Conservation (phyloP, 2,888 invertebrate genomes). For the Smittia aterrima region DNA sequence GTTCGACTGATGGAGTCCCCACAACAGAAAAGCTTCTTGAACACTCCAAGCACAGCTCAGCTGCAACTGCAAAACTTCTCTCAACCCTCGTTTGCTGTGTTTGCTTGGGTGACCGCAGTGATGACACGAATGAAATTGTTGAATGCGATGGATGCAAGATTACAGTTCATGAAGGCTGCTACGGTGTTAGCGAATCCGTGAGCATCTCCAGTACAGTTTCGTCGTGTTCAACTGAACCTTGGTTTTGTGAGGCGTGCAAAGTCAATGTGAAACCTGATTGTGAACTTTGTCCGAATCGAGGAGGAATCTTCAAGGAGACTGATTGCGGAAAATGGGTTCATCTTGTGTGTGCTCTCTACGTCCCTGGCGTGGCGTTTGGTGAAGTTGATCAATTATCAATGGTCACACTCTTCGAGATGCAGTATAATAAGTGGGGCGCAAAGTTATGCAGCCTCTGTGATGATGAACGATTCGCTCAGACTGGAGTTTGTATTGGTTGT, state of each 20-base stretch:
- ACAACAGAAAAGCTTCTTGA: conserved; percentile 23
- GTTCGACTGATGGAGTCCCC: conserved; percentile 30
- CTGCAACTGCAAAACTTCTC: conserved; percentile 56
- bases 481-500: conserved; percentile 95
- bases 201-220: conserved; percentile 92
- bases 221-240: conserved; percentile 93
- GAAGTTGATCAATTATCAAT: conserved; percentile 89
- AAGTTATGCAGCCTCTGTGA: conserved; percentile 88
- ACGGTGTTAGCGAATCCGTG: conserved; percentile 88
- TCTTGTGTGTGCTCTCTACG: conserved; percentile 94
- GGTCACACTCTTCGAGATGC: conserved; percentile 95
- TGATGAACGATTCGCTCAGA: conserved; percentile 80
- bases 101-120: conserved; percentile 89
- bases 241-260: conserved; percentile 99
- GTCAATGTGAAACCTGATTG: conserved; percentile 89
- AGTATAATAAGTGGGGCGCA: conserved; percentile 94
- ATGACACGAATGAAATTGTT: conserved; percentile 92
- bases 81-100: conserved; percentile 86
- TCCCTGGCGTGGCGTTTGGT: conserved; percentile 95
- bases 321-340: conserved; percentile 99
- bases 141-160: conserved; percentile 97
- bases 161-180: conserved; percentile 95
- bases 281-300: conserved; percentile 91
- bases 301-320: conserved; percentile 92
- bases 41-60: not conserved